Percentiles rank a stretch among this genome's conserved stretches.
phyloP scores from a whole-genome alignment of 1,140 invertebrate species.

The Microvelia longipes region DNA sequence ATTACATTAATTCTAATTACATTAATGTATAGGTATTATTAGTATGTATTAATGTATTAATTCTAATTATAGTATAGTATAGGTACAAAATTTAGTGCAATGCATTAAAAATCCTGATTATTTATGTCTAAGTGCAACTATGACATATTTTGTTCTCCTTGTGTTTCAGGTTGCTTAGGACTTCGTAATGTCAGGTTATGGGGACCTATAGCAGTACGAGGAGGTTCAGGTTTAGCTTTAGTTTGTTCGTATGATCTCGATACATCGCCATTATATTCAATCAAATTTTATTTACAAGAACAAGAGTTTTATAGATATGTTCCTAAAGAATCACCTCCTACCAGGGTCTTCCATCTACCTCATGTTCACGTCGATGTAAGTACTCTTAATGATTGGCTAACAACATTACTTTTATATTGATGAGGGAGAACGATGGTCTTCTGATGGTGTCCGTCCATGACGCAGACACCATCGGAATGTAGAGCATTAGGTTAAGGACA shows the following conservation, averaged over 20 bases:
- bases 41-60: no score
- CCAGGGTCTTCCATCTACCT: conserved; percentile 43
- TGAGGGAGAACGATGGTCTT: neutral
- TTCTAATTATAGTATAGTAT: no score
- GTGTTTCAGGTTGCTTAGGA: conserved; percentile 40
- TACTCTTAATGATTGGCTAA: neutral
- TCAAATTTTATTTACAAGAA: conserved; percentile 66
- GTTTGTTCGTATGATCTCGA: conserved; percentile 67
- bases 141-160: no score
- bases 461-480: no score
- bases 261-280: conserved; percentile 54
- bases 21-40: no score
- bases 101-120: no score
- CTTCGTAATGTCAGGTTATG: conserved; percentile 53
- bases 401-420: neutral
- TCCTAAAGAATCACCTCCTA: conserved; percentile 48
- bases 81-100: no score
- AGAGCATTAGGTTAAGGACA: no score
- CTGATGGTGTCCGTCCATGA: neutral
- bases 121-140: no score
- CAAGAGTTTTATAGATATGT: conserved; percentile 65
- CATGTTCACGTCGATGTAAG: conserved; percentile 61
- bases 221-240: conserved; percentile 51
- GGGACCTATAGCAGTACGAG: conserved; percentile 53
- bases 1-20: no score